phyloP scores from a whole-genome alignment of 2,113 vertebrate genomes.

The Speoplatyrhinus poulsoni region DNA sequence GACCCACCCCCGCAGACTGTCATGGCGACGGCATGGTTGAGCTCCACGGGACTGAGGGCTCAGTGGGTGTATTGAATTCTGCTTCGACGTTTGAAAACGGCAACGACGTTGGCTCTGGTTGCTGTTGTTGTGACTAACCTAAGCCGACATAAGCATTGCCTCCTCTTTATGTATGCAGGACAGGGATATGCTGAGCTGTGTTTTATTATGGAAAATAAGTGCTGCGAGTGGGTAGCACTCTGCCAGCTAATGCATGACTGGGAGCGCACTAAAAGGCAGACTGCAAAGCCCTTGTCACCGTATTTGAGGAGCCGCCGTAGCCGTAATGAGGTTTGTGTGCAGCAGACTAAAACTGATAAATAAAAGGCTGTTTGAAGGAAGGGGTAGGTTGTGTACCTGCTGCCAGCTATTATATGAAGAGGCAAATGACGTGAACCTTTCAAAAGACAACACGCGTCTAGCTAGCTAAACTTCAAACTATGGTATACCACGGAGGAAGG shows the following conservation, averaged over 20 bases:
- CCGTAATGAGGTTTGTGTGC: constrained; percentile 61
- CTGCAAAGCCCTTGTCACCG: constrained; percentile 45
- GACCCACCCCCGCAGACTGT: constrained; percentile 29
- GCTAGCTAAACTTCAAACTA: constrained; percentile 23
- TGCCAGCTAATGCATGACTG: constrained; percentile 46
- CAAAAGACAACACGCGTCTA: constrained; percentile 23
- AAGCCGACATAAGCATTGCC: constrained; percentile 36
- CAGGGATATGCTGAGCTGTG: constrained; percentile 63
- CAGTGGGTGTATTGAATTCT: constrained; percentile 26
- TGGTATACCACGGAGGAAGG: background rate
- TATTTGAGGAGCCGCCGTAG: constrained; percentile 46
- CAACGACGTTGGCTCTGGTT: background rate
- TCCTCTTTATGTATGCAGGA: constrained; percentile 56
- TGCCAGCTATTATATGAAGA: constrained; percentile 33
- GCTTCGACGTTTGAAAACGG: constrained; percentile 1
- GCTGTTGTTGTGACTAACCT: constrained; percentile 43
- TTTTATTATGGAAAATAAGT: constrained; percentile 71
- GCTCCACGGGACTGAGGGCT: constrained; percentile 38
- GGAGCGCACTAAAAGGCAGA: constrained; percentile 52
- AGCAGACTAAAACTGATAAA: constrained; percentile 53
- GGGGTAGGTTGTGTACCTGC: constrained; percentile 24
- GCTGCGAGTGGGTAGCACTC: constrained; percentile 47
- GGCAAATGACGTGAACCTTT: constrained; percentile 5
- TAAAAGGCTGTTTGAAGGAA: constrained; percentile 29
- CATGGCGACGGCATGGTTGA: constrained; percentile 57